Evolutionary conservation across 2,113 vertebrate species (phyloP).

Genomic region (Rhinichthys klamathensis): DNA sequence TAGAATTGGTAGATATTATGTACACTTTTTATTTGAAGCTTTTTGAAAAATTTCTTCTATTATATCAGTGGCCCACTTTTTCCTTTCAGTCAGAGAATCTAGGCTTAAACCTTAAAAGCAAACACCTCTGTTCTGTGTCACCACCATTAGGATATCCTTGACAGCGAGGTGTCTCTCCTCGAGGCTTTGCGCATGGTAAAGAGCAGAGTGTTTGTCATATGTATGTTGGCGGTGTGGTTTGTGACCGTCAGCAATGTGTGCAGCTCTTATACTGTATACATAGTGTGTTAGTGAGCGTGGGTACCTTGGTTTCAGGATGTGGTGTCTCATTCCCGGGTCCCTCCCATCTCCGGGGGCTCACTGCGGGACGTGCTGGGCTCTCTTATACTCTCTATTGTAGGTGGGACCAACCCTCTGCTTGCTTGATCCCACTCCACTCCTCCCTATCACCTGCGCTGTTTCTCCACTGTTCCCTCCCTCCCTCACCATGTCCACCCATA

Average conservation of each 20-base stretch:
- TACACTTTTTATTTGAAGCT: neutral
- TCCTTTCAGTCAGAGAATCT: neutral
- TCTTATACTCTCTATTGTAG: conserved; percentile 80
- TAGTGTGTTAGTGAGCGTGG: conserved; percentile 64
- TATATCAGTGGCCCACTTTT: conserved; percentile 9
- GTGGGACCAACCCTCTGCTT: conserved; percentile 70
- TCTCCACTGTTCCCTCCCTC: conserved; percentile 44
- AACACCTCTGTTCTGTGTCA: conserved; percentile 57
- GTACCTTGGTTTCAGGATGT: conserved; percentile 76
- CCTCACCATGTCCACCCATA: conserved; percentile 59
- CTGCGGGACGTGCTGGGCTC: conserved; percentile 76
- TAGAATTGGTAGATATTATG: neutral
- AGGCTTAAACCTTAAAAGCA: conserved; percentile 20
- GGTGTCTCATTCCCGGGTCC: conserved; percentile 66
- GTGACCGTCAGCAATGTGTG: conserved; percentile 47
- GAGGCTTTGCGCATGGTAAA: conserved; percentile 72
- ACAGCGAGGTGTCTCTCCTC: conserved; percentile 66
- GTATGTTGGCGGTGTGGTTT: conserved; percentile 32
- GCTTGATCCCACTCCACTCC: conserved; percentile 42
- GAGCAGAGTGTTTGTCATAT: conserved; percentile 45
- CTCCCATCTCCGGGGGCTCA: conserved; percentile 73
- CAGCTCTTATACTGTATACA: conserved; percentile 31
- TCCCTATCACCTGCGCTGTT: conserved; percentile 34
- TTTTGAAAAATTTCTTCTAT: neutral
- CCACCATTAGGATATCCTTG: conserved; percentile 66